Conservation (phyloP, 2,888 invertebrate species). For the Syrphus vitripennis region DNA sequence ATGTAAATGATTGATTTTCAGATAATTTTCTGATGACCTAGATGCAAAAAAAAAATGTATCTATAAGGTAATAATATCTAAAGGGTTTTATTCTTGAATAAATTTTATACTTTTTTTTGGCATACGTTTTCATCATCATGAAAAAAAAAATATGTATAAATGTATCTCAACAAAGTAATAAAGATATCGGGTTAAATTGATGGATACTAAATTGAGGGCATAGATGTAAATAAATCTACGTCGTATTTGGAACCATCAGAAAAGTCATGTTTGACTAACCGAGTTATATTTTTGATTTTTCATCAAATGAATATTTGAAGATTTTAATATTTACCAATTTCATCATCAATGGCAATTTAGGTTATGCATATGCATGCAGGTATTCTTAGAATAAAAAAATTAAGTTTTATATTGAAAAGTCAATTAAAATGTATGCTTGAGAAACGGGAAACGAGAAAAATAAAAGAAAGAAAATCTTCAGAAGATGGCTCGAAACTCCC, state of each 20-base stretch:
- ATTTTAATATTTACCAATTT: not conserved
- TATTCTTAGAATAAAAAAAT: too few relatives aligned
- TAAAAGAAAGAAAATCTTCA: too few relatives aligned
- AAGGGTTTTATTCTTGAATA: constrained; percentile 5
- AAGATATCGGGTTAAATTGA: constrained; percentile 19
- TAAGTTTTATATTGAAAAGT: not conserved
- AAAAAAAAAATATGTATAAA: not conserved
- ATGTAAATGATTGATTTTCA: constrained; percentile 63
- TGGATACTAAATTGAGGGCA: constrained; percentile 13
- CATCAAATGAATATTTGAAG: not conserved
- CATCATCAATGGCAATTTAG: not conserved
- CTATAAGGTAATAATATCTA: not conserved
- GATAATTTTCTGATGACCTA: constrained; percentile 53
- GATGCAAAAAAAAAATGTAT: not conserved
- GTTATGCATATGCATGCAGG: not conserved
- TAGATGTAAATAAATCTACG: too few relatives aligned
- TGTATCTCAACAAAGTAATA: not conserved
- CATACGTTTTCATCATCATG: not conserved
- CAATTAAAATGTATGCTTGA: too few relatives aligned
- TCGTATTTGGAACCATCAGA: not conserved
- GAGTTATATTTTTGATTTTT: constrained; percentile 12
- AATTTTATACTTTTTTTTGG: not conserved
- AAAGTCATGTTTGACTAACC: constrained; percentile 35
- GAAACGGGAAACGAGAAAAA: too few relatives aligned
- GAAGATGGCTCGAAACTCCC: too few relatives aligned